Conservation (phyloP, 53 echinoderm and acorn worm genomes). For the Paracentrotus lividus region DNA sequence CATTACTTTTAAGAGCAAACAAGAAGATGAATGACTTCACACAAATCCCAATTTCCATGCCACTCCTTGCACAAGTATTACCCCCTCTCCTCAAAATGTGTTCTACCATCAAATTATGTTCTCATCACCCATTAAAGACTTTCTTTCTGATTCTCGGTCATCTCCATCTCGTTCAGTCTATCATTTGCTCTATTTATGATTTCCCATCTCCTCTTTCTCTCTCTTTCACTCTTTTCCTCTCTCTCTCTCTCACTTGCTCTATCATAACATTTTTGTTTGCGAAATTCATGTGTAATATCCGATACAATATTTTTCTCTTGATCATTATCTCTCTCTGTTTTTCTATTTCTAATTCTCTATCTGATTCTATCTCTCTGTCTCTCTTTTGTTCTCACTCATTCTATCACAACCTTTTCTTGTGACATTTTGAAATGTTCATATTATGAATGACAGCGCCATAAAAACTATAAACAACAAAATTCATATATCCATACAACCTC, state of each 20-base stretch:
- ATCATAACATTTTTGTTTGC: too few species aligned
- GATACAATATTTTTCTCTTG: too few species aligned
- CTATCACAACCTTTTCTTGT: too few species aligned
- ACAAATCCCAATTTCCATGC: not conserved
- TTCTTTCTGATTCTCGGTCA: not conserved
- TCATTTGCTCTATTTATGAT: not conserved
- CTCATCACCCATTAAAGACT: not conserved
- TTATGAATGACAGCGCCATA: too few species aligned
- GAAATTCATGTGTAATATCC: too few species aligned
- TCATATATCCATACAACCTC: not conserved
- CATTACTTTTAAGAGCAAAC: not conserved
- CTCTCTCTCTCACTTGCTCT: not conserved
- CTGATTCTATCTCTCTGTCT: too few species aligned
- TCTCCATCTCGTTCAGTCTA: not conserved
- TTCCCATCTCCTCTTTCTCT: not conserved
- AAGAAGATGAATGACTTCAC: conserved; percentile 2
- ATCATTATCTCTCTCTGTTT: too few species aligned
- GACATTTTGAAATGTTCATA: too few species aligned
- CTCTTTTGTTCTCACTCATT: too few species aligned
- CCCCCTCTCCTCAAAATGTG: not conserved
- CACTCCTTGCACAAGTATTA: not conserved
- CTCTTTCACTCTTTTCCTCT: not conserved
- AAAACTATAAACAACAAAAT: too few species aligned
- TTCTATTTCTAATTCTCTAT: too few species aligned
- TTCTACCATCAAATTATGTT: too few species aligned